phyloP scores from a whole-genome alignment of 2,113 vertebrate genomes.

The Setophaga coronata region DNA sequence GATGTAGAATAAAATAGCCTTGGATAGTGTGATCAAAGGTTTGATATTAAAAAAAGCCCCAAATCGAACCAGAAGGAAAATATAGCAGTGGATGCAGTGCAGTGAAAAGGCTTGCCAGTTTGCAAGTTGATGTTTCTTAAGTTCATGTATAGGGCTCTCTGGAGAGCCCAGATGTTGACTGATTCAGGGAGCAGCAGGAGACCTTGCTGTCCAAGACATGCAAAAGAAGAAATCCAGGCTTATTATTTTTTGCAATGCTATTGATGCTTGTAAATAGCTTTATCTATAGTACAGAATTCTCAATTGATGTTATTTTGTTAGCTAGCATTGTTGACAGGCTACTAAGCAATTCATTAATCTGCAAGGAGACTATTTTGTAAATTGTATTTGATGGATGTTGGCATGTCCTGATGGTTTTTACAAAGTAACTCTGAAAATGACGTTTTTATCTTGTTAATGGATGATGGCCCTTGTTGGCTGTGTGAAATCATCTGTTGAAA shows the following conservation, averaged over 20 bases:
- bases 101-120: not conserved
- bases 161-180: not conserved
- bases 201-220: not conserved
- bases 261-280: not conserved
- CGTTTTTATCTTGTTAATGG: not conserved
- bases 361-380: not conserved
- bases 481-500: not conserved
- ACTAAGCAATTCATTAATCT: not conserved
- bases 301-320: not conserved
- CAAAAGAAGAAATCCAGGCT: not conserved
- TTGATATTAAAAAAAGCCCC: not conserved
- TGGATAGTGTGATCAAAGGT: not conserved
- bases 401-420: not conserved
- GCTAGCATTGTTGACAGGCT: not conserved
- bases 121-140: not conserved
- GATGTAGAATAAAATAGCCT: not conserved
- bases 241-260: not conserved
- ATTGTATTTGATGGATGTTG: not conserved
- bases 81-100: not conserved
- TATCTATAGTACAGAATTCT: not conserved
- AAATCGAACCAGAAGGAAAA: not conserved
- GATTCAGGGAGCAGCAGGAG: not conserved
- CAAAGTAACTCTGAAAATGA: not conserved
- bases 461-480: not conserved
- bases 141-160: not conserved